phyloP scores from a whole-genome alignment of 2,113 vertebrate species.

The Heterochromis multidens region DNA sequence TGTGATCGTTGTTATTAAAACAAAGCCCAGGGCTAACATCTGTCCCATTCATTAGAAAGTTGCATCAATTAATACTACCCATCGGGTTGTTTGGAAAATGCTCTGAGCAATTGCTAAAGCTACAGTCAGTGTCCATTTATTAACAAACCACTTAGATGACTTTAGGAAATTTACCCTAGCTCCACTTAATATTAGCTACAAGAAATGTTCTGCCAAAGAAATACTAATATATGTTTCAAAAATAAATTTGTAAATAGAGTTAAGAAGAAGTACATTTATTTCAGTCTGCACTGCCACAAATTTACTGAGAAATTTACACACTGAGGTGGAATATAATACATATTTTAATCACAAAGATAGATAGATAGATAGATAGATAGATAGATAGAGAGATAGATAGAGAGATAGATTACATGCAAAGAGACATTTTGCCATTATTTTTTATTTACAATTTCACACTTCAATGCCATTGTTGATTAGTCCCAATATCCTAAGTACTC shows the following conservation, averaged over 20 bases:
- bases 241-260: not conserved
- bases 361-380: not conserved
- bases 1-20: conserved; percentile 48
- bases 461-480: not conserved
- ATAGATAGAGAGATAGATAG: too few species aligned
- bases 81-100: not conserved
- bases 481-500: not conserved
- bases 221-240: not conserved
- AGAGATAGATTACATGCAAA: too few species aligned
- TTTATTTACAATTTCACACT: not conserved
- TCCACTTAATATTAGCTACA: not conserved
- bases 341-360: not conserved
- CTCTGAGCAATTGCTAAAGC: not conserved
- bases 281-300: not conserved
- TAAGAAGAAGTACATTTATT: not conserved
- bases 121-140: not conserved
- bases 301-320: not conserved
- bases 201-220: not conserved
- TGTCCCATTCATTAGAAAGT: conserved; percentile 42
- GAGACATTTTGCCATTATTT: not conserved
- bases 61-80: conserved; percentile 51
- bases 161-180: not conserved
- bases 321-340: not conserved
- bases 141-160: not conserved
- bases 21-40: conserved; percentile 30